Evolutionary conservation across 2,113 vertebrate genomes (phyloP), one percentile per base, ranked within the genome.

Genomic region (Myrmophylax atrothorax): DNA sequence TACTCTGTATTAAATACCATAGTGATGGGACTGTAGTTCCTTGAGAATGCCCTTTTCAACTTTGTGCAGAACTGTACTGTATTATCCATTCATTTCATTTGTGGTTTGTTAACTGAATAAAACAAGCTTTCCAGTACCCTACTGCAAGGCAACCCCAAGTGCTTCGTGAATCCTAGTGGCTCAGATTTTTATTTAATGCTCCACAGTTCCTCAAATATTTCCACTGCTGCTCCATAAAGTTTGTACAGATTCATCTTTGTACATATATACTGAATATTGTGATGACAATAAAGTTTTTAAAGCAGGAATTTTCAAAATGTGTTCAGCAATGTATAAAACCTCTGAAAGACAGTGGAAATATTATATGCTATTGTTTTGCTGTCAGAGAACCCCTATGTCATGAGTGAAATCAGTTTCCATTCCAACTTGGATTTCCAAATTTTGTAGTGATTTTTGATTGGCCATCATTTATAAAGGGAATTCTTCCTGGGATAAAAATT

Each of bases 31-130:
- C 77, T 79, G 52, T 42, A 78, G 91, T 94, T 96, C 74, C 85
- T 89, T 91, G 40, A 93, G 67, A 97, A 94, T 97, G 94, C 80
- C 97, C 96, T 97, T 96, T 97, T 97, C 96, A 97, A 97, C 97
- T 96, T 55, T 96, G 78, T 92, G 87, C 58, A 75, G 92, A 92
- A 56, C 94, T 83, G 80, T 67, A 46, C 88, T 75, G 70, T 55
- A 83, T 96, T 95, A 92, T 77, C 93, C 94, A 96, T 94, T 90
- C 91, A 95, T 96, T 94, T 95, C 35, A 87, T 69, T 90, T 77
- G 49, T 77, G 91, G 70, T 84, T 87, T 95, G 83, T 78, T 92
- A 89, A 78, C 74, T 69, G 85, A 94, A 85, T 82, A 93, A 90
- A 94, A 47, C 18, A 96, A 92, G 47, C 31, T 84, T 97, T 95